Evolutionary conservation across 2,888 invertebrate genomes (phyloP).

Genomic region (Stenodema calcarata): DNA sequence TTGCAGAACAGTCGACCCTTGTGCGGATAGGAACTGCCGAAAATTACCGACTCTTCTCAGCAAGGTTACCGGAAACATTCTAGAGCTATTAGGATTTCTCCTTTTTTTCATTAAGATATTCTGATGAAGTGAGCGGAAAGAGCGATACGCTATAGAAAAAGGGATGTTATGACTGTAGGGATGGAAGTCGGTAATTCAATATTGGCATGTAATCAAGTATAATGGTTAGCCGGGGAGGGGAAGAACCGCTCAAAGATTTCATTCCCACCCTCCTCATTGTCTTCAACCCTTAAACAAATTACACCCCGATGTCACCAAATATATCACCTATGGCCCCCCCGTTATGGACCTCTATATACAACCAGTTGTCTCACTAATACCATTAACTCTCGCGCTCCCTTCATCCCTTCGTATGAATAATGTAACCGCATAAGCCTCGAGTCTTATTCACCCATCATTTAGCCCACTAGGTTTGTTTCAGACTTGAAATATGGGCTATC

Average conservation of each 20-base stretch:
- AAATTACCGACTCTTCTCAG: no score
- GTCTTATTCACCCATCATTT: conserved; percentile 47
- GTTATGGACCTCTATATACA: conserved; percentile 46
- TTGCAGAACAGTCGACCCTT: no score
- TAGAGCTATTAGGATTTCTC: background rate
- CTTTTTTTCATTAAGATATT: conserved; percentile 20
- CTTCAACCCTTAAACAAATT: conserved; percentile 55
- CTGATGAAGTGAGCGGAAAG: conserved; percentile 17
- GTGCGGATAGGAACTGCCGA: no score
- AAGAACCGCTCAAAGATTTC: conserved; percentile 52
- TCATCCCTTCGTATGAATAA: conserved; percentile 32
- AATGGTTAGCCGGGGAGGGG: conserved; percentile 58
- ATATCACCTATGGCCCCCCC: conserved; percentile 36
- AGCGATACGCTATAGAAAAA: conserved; percentile 3
- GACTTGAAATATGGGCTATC: background rate
- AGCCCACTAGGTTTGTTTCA: background rate
- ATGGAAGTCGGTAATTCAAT: conserved; percentile 55
- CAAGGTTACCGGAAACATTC: no score
- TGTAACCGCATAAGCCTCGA: conserved; percentile 45
- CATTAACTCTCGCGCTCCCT: conserved; percentile 42
- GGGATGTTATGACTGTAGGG: conserved; percentile 47
- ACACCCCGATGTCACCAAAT: conserved; percentile 46
- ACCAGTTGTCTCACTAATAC: conserved; percentile 47
- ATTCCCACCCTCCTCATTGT: conserved; percentile 55
- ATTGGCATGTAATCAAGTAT: conserved; percentile 56